A percentile compares a stretch with the other conserved stretches of the same genome.
Conservation (phyloP, 1,140 invertebrate genomes). For the Drosophila ercepeae region DNA sequence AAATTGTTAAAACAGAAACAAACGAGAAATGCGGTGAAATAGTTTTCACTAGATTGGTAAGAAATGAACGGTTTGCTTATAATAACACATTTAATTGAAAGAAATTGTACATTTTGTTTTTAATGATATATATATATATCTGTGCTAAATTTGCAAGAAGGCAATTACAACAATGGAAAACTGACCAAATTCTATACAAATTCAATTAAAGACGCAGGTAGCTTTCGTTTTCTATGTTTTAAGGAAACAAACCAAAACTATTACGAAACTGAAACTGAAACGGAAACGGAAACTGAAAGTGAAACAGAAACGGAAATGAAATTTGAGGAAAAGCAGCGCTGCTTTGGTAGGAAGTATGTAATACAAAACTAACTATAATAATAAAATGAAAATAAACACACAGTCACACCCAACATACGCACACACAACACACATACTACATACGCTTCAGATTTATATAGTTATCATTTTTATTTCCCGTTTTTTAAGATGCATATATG, state of each 20-base stretch:
- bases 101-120: not conserved
- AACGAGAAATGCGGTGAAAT: not conserved
- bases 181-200: constrained; percentile 35
- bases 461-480: constrained; percentile 29
- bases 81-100: constrained; percentile 56
- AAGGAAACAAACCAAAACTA: not conserved
- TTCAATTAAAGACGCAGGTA: constrained; percentile 31
- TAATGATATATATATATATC: constrained; percentile 4
- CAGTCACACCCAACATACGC: constrained; percentile 5
- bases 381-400: constrained; percentile 1
- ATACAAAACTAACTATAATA: constrained; percentile 43
- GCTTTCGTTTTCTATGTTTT: not conserved
- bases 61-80: constrained; percentile 76
- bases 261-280: no score
- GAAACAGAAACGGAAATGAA: not conserved
- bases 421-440: constrained; percentile 8
- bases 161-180: constrained; percentile 48
- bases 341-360: constrained; percentile 79
- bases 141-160: constrained; percentile 38
- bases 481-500: constrained; percentile 27
- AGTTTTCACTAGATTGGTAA: constrained; percentile 69
- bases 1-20: constrained; percentile 24
- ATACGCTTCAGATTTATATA: constrained; percentile 16
- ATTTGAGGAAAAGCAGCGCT: constrained; percentile 56
- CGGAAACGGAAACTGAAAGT: no score